phyloP scores from a whole-genome alignment of 2,797 vertebrate genomes.

The Poeciliopsis presidionis region DNA sequence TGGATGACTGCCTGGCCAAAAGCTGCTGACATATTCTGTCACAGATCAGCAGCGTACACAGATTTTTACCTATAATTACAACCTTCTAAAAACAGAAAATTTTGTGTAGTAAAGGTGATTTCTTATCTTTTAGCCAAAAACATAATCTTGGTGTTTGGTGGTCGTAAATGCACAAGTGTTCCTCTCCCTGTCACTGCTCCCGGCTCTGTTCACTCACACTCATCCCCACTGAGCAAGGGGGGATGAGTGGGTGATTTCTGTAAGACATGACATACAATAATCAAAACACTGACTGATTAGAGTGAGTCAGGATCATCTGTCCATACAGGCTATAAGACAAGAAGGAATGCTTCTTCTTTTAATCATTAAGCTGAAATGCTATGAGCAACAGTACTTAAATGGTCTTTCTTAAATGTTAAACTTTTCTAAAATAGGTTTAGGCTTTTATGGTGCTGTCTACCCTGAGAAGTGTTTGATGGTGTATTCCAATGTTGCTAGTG shows the following conservation, averaged over 20 bases:
- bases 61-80: neutral
- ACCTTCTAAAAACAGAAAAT: neutral
- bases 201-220: too few relatives aligned
- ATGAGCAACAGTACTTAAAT: neutral
- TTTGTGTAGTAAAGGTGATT: neutral
- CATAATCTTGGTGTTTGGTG: too few relatives aligned
- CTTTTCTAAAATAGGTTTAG: neutral
- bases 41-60: neutral
- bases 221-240: too few relatives aligned
- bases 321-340: neutral
- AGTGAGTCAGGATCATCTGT: neutral
- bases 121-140: neutral
- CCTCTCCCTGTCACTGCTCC: too few relatives aligned
- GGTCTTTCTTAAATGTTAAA: neutral
- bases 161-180: too few relatives aligned
- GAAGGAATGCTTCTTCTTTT: neutral
- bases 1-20: neutral
- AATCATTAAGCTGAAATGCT: neutral
- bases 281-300: neutral
- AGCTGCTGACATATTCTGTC: neutral
- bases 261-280: neutral
- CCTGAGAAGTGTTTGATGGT: neutral
- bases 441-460: neutral
- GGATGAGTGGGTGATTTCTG: too few relatives aligned
- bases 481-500: neutral